A percentile compares a stretch with the other conserved stretches of the same genome.
phyloP scores from a whole-genome alignment of 2,113 vertebrate species.

The Podarcis muralis region DNA sequence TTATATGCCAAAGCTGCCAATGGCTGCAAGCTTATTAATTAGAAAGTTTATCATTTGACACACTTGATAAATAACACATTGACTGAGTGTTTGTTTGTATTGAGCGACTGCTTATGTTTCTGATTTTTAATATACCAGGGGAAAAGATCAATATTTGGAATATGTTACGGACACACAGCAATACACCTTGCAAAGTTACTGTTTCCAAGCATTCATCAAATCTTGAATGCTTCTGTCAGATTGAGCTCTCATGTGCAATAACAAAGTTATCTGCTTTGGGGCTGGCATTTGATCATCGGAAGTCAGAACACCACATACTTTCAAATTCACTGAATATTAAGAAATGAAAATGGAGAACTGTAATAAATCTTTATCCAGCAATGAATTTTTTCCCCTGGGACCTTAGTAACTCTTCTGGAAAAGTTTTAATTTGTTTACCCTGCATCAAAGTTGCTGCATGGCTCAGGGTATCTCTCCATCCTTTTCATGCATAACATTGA shows the following conservation, averaged over 20 bases:
- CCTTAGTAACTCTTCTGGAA: slow-evolving; percentile 6
- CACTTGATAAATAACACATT: slow-evolving; percentile 2
- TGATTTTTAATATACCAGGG: slow-evolving; percentile 63
- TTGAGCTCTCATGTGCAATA: slow-evolving; percentile 29
- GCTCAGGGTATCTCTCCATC: too few relatives aligned
- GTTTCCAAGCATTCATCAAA: slow-evolving; percentile 55
- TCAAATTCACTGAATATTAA: slow-evolving; percentile 31
- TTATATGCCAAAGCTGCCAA: background rate
- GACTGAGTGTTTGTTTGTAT: slow-evolving; percentile 1
- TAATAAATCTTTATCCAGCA: background rate
- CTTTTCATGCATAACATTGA: background rate
- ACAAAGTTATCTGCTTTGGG: slow-evolving; percentile 46
- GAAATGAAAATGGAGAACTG: slow-evolving; percentile 16
- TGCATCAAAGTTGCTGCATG: background rate
- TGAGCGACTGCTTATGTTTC: slow-evolving; percentile 38
- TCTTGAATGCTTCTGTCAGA: slow-evolving; percentile 52
- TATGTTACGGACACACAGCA: slow-evolving; percentile 37
- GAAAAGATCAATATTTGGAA: slow-evolving; percentile 58
- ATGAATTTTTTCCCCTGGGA: accelerated
- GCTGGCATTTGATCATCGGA: slow-evolving; percentile 4
- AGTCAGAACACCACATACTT: slow-evolving; percentile 20
- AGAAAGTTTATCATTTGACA: background rate
- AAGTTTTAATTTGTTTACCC: background rate
- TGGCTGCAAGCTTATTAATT: background rate
- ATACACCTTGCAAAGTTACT: slow-evolving; percentile 53